Percentiles rank a stretch among this genome's conserved stretches.
phyloP scores from a whole-genome alignment of 1,140 invertebrate species.

The Eriocheir sinensis region DNA sequence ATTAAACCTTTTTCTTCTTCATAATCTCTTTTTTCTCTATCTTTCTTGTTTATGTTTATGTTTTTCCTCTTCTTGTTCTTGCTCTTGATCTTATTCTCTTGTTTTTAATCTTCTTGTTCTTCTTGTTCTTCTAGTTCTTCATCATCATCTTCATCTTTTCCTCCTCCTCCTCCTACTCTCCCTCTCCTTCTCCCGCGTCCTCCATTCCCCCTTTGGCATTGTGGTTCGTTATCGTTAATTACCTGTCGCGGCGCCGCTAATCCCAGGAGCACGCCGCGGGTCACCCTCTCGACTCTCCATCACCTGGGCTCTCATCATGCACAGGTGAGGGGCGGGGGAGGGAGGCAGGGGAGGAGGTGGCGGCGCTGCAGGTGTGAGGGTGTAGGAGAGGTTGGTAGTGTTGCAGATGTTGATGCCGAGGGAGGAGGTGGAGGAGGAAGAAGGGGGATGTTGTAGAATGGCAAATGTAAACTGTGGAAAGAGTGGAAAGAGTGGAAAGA shows the following conservation, averaged over 20 bases:
- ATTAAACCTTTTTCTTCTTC: neutral
- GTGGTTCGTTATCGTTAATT: slow-evolving; percentile 25
- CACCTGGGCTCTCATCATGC: neutral
- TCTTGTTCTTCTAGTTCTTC: neutral
- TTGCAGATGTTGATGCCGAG: no score
- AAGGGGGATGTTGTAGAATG: no score
- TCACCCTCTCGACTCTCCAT: neutral
- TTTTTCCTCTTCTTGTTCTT: neutral
- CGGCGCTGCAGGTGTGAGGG: no score
- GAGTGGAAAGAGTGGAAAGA: neutral
- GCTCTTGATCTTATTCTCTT: neutral
- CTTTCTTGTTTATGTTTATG: neutral
- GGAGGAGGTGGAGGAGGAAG: neutral
- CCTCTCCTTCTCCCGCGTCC: no score
- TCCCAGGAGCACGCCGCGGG: neutral
- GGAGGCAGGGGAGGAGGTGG: no score
- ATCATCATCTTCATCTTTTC: neutral
- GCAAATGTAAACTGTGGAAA: no score
- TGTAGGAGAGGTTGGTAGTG: no score
- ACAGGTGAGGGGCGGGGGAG: neutral
- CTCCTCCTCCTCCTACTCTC: no score
- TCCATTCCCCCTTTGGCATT: slow-evolving; percentile 22
- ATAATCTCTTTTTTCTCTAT: no score
- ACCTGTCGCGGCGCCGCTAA: neutral
- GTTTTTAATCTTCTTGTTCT: neutral